A percentile compares a stretch with the other conserved stretches of the same genome.
Conservation (phyloP, 2,113 vertebrate species). For the Callospermophilus lateralis region DNA sequence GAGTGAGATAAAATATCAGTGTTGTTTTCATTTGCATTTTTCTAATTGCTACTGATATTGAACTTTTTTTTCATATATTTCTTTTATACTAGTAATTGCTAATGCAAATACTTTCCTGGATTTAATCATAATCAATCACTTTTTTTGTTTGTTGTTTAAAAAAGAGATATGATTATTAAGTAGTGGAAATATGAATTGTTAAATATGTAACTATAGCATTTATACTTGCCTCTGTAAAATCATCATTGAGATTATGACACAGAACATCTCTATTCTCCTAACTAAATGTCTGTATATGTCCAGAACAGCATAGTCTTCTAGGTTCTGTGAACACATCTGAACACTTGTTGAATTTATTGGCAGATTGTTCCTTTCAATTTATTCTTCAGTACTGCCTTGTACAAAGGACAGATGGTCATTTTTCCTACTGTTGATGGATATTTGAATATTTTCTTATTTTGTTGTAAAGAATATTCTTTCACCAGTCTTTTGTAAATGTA, state of each 20-base stretch:
- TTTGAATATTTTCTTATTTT: background rate
- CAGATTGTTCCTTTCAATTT: background rate
- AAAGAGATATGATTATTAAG: background rate
- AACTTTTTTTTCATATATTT: background rate
- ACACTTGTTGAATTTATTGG: no score
- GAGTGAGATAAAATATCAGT: no score
- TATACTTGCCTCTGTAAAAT: background rate
- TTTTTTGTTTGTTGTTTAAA: background rate
- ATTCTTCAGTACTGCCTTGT: background rate
- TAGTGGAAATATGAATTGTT: background rate
- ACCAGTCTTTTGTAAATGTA: background rate
- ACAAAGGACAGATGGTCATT: no score
- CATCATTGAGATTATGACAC: background rate
- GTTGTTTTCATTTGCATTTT: no score
- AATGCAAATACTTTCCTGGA: background rate
- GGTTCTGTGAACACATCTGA: background rate
- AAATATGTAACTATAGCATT: background rate
- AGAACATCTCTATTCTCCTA: background rate
- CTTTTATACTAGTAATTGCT: background rate
- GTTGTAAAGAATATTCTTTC: background rate
- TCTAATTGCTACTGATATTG: no score
- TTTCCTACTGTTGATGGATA: background rate
- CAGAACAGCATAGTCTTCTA: fast-evolving
- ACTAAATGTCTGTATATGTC: no score
- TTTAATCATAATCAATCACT: background rate